phyloP scores from a whole-genome alignment of 30 jellyfish, hydroid and myxozoan genomes.

The Turritopsis dohrnii region DNA sequence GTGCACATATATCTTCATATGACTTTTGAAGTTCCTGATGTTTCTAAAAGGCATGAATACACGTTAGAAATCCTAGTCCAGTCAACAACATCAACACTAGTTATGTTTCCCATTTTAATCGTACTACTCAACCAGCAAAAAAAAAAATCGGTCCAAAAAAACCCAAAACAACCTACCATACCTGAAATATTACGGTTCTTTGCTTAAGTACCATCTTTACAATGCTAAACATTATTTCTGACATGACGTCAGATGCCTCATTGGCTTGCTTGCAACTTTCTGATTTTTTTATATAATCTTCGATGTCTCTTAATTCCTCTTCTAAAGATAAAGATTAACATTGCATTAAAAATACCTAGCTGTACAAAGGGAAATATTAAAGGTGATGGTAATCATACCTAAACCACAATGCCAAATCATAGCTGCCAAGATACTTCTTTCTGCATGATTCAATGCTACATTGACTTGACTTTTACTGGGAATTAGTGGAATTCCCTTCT shows the following conservation, averaged over 20 bases:
- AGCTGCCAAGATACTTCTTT: conserved; percentile 25
- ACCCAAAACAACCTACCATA: neutral
- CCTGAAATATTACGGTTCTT: conserved; percentile 12
- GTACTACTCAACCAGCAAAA: too few relatives aligned
- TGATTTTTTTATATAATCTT: neutral
- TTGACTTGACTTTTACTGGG: neutral
- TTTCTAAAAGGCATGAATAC: conserved; percentile 19
- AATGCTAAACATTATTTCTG: neutral
- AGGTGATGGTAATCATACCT: conserved; percentile 16
- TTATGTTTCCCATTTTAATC: too few relatives aligned
- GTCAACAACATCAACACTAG: too few relatives aligned
- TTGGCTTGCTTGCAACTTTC: conserved; percentile 4
- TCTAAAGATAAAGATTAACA: neutral
- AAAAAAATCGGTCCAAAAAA: neutral
- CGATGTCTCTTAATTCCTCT: neutral
- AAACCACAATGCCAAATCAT: conserved; percentile 38
- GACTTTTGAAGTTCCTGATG: conserved; percentile 30
- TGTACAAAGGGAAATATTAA: neutral
- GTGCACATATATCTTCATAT: conserved; percentile 55
- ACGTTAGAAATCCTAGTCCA: too few relatives aligned
- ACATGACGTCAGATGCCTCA: conserved; percentile 1
- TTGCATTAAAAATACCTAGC: neutral
- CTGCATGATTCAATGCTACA: neutral
- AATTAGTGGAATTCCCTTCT: neutral
- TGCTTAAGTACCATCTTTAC: conserved; percentile 5